These are phyloP conservation scores for Aurelia coerulea DNA, from an alignment of 30 jellyfish, hydroid and myxozoan species.

Conservation along the genomic window DNA sequence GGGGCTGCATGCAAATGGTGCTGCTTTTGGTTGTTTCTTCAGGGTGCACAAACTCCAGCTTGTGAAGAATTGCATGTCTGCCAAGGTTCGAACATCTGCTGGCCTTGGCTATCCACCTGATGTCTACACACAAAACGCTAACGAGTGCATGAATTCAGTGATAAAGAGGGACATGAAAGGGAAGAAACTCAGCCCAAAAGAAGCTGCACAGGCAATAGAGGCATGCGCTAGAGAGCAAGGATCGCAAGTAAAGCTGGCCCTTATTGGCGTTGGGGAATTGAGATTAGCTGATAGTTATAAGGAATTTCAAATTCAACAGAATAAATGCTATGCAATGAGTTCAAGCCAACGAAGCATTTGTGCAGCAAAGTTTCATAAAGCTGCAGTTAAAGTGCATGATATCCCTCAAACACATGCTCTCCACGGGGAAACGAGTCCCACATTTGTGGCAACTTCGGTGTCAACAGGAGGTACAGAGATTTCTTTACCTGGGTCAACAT, in stretches of 20 bases:
- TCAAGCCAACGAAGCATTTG: background rate
- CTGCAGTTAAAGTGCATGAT: background rate
- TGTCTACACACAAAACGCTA: constrained; percentile 39
- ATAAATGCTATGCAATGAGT: background rate
- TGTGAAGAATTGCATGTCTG: background rate
- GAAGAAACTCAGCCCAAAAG: constrained; percentile 5
- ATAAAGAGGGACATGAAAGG: constrained; percentile 16
- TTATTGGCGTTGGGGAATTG: constrained; percentile 15
- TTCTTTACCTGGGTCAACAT: background rate
- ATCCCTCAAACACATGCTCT: background rate
- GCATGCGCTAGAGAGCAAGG: constrained; percentile 4
- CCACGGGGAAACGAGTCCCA: background rate
- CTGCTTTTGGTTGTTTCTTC: background rate
- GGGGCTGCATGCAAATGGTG: background rate
- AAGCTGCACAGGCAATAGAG: constrained; percentile 8
- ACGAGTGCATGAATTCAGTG: constrained; percentile 7
- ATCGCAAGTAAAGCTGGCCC: background rate
- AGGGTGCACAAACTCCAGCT: constrained; percentile 3
- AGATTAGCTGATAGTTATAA: background rate
- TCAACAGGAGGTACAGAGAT: no score
- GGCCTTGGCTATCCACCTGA: constrained; percentile 21
- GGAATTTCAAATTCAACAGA: no score
- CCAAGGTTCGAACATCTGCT: background rate
- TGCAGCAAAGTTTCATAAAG: background rate
- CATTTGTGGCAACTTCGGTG: background rate